These are phyloP conservation scores for Pilophorus perplexus DNA, from an alignment of 2,888 invertebrate genomes.

Conservation along the genomic window DNA sequence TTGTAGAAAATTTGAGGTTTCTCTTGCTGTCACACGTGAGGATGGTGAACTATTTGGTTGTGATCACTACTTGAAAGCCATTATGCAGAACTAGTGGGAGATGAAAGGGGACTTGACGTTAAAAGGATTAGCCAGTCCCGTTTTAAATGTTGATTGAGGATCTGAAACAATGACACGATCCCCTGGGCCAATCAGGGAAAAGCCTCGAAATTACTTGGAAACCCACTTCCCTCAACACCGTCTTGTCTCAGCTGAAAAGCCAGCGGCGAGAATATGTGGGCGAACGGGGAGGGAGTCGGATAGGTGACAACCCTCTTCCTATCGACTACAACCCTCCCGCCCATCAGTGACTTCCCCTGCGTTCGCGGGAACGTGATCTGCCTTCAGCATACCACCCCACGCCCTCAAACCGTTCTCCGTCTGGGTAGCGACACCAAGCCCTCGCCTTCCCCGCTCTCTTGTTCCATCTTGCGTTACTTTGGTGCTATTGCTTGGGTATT, in stretches of 20 bases:
- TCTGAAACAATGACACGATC: neutral
- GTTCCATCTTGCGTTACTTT: too few species aligned
- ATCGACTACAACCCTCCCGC: slow-evolving; percentile 4
- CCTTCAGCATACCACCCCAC: neutral
- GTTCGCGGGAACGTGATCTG: neutral
- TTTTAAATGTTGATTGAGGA: neutral
- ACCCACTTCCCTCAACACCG: neutral
- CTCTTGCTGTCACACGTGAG: too few species aligned
- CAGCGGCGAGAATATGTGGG: neutral
- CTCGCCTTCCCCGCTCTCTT: too few species aligned
- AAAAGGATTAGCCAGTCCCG: too few species aligned
- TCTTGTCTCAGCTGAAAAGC: neutral
- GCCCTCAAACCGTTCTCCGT: too few species aligned
- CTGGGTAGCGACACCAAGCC: too few species aligned
- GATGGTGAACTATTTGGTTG: too few species aligned
- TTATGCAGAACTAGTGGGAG: too few species aligned
- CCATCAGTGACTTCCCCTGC: neutral
- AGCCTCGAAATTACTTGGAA: slow-evolving; percentile 15
- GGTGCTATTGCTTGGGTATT: too few species aligned
- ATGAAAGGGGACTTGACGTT: too few species aligned
- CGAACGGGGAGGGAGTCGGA: neutral
- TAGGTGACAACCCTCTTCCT: slow-evolving; percentile 19
- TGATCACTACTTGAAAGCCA: too few species aligned
- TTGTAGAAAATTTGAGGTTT: too few species aligned
- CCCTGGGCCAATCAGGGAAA: neutral